Evolutionary conservation across 1,140 invertebrate species (phyloP).

Genomic region (Sipha flava): DNA sequence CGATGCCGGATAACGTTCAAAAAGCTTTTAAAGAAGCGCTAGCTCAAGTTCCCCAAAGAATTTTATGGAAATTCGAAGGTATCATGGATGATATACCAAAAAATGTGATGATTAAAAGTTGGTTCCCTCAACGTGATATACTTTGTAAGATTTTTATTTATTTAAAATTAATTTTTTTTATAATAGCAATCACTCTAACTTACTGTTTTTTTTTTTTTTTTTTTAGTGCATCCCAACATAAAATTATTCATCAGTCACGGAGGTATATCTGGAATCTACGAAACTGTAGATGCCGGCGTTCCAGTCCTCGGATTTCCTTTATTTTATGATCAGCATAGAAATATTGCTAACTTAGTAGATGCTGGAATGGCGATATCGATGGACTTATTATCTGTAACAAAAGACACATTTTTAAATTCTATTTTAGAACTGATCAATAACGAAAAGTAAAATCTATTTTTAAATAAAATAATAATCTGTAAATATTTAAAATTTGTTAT

Average conservation of each 20-base stretch:
- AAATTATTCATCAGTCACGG: constrained; percentile 62
- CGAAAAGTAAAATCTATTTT: not conserved
- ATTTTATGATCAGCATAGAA: constrained; percentile 53
- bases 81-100: constrained; percentile 33
- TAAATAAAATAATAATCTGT: too few relatives aligned
- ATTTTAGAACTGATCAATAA: not conserved
- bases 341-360: constrained; percentile 40
- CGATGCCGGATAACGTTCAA: constrained; percentile 40
- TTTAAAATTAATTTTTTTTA: not conserved
- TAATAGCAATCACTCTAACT: not conserved
- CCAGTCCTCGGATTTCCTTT: constrained; percentile 61
- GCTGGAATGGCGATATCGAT: constrained; percentile 42
- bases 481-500: too few relatives aligned
- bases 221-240: constrained; percentile 54
- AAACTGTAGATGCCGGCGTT: constrained; percentile 59
- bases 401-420: constrained; percentile 31
- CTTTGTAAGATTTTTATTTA: constrained; percentile 6
- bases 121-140: constrained; percentile 35
- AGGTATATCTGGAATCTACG: constrained; percentile 60
- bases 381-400: constrained; percentile 42
- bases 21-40: constrained; percentile 41
- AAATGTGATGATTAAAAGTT: constrained; percentile 18
- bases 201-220: not conserved
- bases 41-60: constrained; percentile 48
- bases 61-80: constrained; percentile 61